Conservation (phyloP, 2,888 invertebrate species). For the Oconnorella tubifera region DNA sequence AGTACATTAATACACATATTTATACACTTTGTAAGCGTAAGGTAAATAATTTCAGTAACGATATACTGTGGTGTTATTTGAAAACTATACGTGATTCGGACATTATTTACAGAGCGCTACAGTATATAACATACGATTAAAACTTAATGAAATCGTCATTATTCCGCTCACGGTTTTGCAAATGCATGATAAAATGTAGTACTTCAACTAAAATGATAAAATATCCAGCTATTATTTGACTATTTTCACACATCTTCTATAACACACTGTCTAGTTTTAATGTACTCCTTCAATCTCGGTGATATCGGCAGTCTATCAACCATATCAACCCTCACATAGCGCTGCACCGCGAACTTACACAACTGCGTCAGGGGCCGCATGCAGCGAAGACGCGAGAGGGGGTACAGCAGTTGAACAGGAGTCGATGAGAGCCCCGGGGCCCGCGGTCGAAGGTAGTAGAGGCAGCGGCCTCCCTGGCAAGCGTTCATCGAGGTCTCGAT, state of each 20-base stretch:
- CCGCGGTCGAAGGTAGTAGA: slow-evolving; percentile 70
- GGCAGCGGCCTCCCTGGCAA: slow-evolving; percentile 67
- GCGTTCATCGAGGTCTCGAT: slow-evolving; percentile 70
- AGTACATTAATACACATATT: too few relatives aligned
- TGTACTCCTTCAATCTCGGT: slow-evolving; percentile 56
- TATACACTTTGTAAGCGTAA: too few relatives aligned
- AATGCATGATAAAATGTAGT: too few relatives aligned
- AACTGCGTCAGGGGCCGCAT: slow-evolving; percentile 68
- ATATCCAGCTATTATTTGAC: too few relatives aligned
- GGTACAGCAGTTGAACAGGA: slow-evolving; percentile 70
- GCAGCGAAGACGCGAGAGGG: slow-evolving; percentile 70
- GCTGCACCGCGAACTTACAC: slow-evolving; percentile 67
- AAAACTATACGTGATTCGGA: too few relatives aligned
- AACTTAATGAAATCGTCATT: too few relatives aligned
- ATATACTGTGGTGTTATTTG: too few relatives aligned
- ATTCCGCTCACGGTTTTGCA: too few relatives aligned
- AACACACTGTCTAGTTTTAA: slow-evolving; percentile 41
- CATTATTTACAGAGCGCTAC: too few relatives aligned
- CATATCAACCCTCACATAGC: slow-evolving; percentile 66
- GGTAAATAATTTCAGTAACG: too few relatives aligned
- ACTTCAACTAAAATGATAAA: too few relatives aligned
- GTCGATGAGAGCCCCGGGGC: slow-evolving; percentile 61
- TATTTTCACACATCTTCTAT: not conserved
- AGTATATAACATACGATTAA: too few relatives aligned
- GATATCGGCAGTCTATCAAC: slow-evolving; percentile 68